Evolutionary conservation across 2,888 invertebrate species (phyloP).

Genomic region (Gymnocheta viridis): DNA sequence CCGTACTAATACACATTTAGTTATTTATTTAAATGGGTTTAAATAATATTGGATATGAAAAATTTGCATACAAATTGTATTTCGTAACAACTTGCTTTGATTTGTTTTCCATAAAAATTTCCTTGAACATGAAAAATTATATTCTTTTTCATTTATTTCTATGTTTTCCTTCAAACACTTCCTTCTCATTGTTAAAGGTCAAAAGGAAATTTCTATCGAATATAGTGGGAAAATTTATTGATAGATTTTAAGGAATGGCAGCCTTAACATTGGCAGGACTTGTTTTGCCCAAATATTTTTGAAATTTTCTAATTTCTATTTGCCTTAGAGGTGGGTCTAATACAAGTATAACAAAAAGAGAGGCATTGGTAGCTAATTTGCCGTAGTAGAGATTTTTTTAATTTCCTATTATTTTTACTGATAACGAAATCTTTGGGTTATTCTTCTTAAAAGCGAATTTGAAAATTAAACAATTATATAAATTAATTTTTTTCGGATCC

Average conservation of each 20-base stretch:
- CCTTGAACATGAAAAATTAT: not conserved
- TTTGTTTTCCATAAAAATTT: conserved; percentile 2
- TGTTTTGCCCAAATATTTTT: no score
- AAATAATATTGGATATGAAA: not conserved
- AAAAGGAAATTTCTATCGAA: not conserved
- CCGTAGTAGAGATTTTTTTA: not conserved
- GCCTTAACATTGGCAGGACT: not conserved
- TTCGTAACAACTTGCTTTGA: not conserved
- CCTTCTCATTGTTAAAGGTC: not conserved
- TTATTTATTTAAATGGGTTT: not conserved
- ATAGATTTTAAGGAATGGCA: not conserved
- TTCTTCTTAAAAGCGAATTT: no score
- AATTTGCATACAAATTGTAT: conserved; percentile 28
- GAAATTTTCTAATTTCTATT: no score
- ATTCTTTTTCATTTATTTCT: not conserved
- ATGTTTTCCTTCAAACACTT: not conserved
- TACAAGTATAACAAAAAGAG: no score
- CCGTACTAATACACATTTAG: not conserved
- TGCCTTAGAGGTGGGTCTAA: no score
- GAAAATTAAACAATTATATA: no score
- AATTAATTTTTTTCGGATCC: no score
- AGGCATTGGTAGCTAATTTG: not conserved
- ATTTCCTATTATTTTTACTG: not conserved
- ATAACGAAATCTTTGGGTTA: no score
- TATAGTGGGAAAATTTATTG: not conserved